Base-by-base conservation (phyloP, 2,888 invertebrate species). In the Drosophila acutilabella region DNA sequence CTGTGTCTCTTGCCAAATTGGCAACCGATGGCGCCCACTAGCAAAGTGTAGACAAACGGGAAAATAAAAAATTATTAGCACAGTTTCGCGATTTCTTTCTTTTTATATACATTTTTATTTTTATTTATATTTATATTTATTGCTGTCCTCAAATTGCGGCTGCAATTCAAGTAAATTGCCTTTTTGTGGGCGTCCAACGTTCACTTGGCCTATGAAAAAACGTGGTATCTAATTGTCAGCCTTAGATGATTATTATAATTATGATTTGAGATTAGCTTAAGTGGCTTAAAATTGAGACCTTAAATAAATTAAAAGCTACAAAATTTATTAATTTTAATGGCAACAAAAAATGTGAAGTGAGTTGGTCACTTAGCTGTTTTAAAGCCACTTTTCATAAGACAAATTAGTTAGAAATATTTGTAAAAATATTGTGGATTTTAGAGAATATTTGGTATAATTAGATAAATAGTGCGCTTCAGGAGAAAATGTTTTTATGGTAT, bases 1-100 rank as follows among this genome's bases (percentile, higher is more conserved):
- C 20, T 20, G 23, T 23, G 23, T 6, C 23, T 6, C 23, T 23
- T 72, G 74, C 71, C 69, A 83, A 81, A 80, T 86, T 70, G 84
- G 78, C 71, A 72, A 38, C 67, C 48, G 16, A 11, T 47, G 47
- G 54, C 65, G 66, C 76, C 74, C 65, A 71, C 71, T 20, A 56
- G 26, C 16, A 67, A 42, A 56, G 40, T 54, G 45, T 54, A n/a
- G 13, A 16, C 20, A 38, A 38, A 42, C 4, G 7, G 2, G 26
- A 40, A 53, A 18, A 57, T 58, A 48, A 62, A 65, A 75, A 81
- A 52, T 41, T 65, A 80, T 72, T 80, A 68, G 69, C 87, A 66
- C 58, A 70, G 57, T 79, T 57, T 47, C 11, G 36, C 4, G 74
- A 56, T 66, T 66, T 58, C 47, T 64, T 16, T 13, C 7, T n/a